Base-by-base conservation (phyloP, 1,140 invertebrate genomes). In the Stratiolaelaps scimitus region DNA sequence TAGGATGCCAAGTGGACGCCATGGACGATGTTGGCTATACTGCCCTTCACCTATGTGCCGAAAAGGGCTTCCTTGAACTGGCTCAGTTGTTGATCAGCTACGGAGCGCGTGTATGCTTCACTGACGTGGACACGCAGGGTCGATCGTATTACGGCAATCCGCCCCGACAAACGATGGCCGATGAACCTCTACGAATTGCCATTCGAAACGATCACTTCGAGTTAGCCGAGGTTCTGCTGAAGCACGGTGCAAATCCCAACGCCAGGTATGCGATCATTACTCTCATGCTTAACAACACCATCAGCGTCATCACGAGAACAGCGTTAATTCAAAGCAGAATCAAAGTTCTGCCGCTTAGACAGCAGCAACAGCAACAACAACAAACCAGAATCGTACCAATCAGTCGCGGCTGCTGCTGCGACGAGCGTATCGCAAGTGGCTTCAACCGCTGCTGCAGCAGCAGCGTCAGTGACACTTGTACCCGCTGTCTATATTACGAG, bases 11-110 rank as follows among this genome's bases (percentile, higher is more conserved):
- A 73, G 85, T 92, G 19, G 77, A 92, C 76, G 85, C 85, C 0
- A 82, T 82, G 10, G 89, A 93, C 72, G 88, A 92, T 71, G 88
- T 89, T 69, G 90, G 89, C 0, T 92, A 92, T 75, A 89, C 88
- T 48, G 85, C 89, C 1, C 76, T 92, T 47, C 90, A 92, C 77
- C 78, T 92, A 43, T 85, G 86, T 43, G 85, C 88, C 2, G 87
- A 92, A 69, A 85, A 88, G 71, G 89, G 89, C 75, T 84, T 78
- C 74, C 74, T 75, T 29, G 73, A 76, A 28, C 71, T 78, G 43
- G 73, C 81, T 68, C 69, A 84, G 68, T 74, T 91, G 5, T 77
- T 93, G 1, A 76, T 93, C 2, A 81, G 86, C 70, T 82, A 85
- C 72, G 85, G 85, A 0, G 88, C 89, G 0, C 83, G 83, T 56